These are phyloP conservation scores for Fringilla coelebs DNA, from an alignment of 2,797 vertebrate genomes.

Conservation along the genomic window DNA sequence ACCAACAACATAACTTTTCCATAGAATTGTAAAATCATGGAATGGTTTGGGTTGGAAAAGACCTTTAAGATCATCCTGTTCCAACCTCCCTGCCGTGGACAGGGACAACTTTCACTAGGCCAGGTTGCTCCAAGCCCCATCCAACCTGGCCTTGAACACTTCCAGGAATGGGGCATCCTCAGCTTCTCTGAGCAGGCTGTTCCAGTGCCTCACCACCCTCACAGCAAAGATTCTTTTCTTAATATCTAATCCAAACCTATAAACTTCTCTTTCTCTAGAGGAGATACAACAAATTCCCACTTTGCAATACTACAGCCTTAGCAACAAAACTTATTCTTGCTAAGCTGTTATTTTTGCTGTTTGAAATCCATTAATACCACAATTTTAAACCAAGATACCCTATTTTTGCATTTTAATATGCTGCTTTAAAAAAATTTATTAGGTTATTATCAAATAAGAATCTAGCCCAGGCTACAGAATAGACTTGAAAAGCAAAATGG, in stretches of 20 bases:
- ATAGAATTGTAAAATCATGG: background rate
- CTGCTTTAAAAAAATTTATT: background rate
- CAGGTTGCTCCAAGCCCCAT: background rate
- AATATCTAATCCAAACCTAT: background rate
- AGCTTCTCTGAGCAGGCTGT: background rate
- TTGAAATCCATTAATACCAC: background rate
- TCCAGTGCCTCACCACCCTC: background rate
- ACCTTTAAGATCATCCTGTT: background rate
- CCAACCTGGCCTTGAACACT: background rate
- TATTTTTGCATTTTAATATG: background rate
- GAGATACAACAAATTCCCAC: background rate
- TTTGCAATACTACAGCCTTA: background rate
- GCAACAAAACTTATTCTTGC: background rate
- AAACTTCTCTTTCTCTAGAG: background rate
- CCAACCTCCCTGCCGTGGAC: accelerated
- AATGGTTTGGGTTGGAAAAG: background rate
- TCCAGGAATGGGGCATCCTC: background rate
- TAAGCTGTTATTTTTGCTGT: background rate
- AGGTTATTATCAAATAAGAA: background rate
- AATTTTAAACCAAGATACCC: background rate
- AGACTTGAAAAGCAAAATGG: background rate
- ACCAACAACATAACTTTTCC: background rate
- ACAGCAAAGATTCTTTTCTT: background rate
- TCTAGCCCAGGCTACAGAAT: background rate
- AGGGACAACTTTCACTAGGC: background rate